Evolutionary conservation across 2,888 invertebrate species (phyloP), one percentile per base, ranked within the genome.

Genomic region (Gryllus longicercus): DNA sequence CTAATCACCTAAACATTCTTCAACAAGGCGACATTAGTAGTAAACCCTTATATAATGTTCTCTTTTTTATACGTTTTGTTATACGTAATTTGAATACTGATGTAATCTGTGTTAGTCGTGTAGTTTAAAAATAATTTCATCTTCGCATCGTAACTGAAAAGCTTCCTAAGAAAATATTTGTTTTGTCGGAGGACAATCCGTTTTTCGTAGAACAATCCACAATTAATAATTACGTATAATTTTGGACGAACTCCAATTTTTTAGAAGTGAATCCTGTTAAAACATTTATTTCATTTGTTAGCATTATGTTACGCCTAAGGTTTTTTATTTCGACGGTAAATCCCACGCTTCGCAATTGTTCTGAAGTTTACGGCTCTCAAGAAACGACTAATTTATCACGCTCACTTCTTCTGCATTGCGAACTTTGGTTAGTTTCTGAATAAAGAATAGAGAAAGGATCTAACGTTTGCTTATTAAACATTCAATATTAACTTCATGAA

Each of bases 381-480:
- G 63, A 63, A 63, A 16, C 16, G 63, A 63, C 63, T 63, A 63
- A 63, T 63, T 63, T 63, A 63, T 63, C n/a, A 63, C 63, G 14
- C 63, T 18, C n/a, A 18, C 63, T 63, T 63, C 63, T 63, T 63
- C 63, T 63, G 63, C 63, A n/a, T n/a, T 63, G 63, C 63, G 4
- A 63, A 63, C 63, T 63, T 63, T 63, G 4, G 63, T 63, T 14
- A 18, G 14, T 18, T 14, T 63, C n/a, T 63, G 63, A 18, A n/a
- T 18, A 63, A 18, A 63, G n/a, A 63, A n/a, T 63, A 63, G 14
- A 63, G 63, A 63, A 63, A 63, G 63, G 63, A 63, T 63, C 63
- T 63, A 63, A 63, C 63, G 63, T 63, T 63, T 63, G 63, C 63
- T 63, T 63, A 63, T 63, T 63, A 63, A 63, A 63, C 63, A 63